Percentiles rank a stretch among this genome's conserved stretches.
Evolutionary conservation across 64 coral and sea anemone species (phyloP).

Genomic region (Hydrozoanthus tunicans): DNA sequence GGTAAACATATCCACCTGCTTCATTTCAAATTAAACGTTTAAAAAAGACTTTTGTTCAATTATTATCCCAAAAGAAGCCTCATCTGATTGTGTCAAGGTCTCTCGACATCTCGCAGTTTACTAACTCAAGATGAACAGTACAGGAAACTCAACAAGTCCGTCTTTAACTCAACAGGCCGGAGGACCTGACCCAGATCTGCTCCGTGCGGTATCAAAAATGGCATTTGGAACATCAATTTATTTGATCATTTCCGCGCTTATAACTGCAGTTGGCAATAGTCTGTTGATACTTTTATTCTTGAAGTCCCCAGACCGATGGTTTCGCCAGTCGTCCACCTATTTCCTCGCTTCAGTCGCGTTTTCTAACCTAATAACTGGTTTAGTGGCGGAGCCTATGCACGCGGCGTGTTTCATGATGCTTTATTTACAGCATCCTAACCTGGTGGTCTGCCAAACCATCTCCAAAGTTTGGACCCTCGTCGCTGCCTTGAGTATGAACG

Average conservation of each 20-base stretch:
- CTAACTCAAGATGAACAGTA: conserved; percentile 2
- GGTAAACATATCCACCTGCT: not conserved
- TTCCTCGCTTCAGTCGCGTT: conserved; percentile 70
- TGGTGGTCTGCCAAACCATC: not conserved
- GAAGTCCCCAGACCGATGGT: conserved; percentile 69
- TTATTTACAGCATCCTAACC: conserved; percentile 2
- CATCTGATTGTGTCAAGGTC: not conserved
- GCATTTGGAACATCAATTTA: conserved; percentile 51
- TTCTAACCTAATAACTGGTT: conserved; percentile 62
- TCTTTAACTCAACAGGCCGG: not conserved
- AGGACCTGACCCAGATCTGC: conserved; percentile 24
- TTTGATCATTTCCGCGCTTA: conserved; percentile 8
- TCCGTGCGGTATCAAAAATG: conserved; percentile 10
- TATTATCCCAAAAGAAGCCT: not conserved
- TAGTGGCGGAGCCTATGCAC: conserved; percentile 59
- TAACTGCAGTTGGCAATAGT: conserved; percentile 55
- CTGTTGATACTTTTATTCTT: conserved; percentile 70
- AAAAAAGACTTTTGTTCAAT: not conserved
- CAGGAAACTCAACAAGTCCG: not conserved
- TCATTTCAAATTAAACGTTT: not conserved
- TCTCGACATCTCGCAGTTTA: not conserved
- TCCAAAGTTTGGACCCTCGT: conserved; percentile 3
- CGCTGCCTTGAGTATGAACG: conserved; percentile 41
- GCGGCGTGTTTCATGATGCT: conserved; percentile 61
- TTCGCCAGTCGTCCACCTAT: conserved; percentile 61